phyloP scores from a whole-genome alignment of 2,797 vertebrate species.

The Silurus aristotelis region DNA sequence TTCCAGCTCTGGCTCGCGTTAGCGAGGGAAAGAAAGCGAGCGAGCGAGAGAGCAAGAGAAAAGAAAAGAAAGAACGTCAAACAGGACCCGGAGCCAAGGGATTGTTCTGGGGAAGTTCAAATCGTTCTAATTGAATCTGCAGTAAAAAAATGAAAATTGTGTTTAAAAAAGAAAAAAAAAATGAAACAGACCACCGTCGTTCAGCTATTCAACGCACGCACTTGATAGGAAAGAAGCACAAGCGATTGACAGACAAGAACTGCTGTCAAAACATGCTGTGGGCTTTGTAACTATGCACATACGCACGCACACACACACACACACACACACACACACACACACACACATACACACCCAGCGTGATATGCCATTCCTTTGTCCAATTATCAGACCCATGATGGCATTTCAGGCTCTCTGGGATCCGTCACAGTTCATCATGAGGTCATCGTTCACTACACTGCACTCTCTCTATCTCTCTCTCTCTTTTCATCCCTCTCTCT shows the following conservation, averaged over 20 bases:
- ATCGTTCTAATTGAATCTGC: constrained; percentile 56
- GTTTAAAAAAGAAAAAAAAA: background rate
- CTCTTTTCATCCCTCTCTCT: background rate
- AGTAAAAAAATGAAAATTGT: constrained; percentile 44
- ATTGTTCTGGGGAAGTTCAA: constrained; percentile 50
- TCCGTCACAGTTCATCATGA: constrained; percentile 74
- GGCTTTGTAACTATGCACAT: constrained; percentile 8
- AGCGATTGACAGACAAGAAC: constrained; percentile 42
- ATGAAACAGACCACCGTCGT: constrained; percentile 31
- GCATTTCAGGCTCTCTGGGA: constrained; percentile 71
- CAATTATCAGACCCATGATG: constrained; percentile 66
- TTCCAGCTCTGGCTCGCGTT: constrained; percentile 67
- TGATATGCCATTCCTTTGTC: constrained; percentile 58
- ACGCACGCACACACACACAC: constrained; percentile 5
- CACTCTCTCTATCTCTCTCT: constrained; percentile 25
- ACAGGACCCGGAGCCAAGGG: constrained; percentile 36
- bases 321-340: constrained; percentile 9
- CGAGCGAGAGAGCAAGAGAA: constrained; percentile 1
- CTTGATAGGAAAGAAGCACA: constrained; percentile 8
- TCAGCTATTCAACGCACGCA: background rate
- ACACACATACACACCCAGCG: constrained; percentile 52
- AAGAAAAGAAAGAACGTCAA: constrained; percentile 31
- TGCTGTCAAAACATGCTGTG: constrained; percentile 41
- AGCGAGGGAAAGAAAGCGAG: constrained; percentile 20
- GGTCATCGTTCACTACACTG: constrained; percentile 71